Base-by-base conservation (phyloP, 2,888 invertebrate species). In the Lasioglossum leucozonium region DNA sequence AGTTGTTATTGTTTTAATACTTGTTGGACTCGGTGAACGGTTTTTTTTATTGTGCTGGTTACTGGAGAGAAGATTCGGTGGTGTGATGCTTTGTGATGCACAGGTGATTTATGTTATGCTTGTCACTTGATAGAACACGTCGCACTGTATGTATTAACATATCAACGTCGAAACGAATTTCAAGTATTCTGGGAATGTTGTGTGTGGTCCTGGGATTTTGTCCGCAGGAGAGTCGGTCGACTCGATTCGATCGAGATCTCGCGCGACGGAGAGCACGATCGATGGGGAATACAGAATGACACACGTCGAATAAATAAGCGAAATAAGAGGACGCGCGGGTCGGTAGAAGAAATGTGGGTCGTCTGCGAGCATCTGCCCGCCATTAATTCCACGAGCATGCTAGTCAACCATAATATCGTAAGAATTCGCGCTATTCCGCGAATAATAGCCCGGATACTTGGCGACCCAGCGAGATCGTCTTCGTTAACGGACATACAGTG, bases 111-210 rank as follows among this genome's bases (percentile, higher is more conserved):
- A 22, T 10, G 34, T 34, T 34, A 2, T 34, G 3, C 3, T 51
- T 51, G 3, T 26, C 62, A 62, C 62, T 58, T 62, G 62, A 62
- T 30, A 62, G 26, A 62, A 62, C 62, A 62, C 62, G 62, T 30
- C 2, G 62, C 62, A 62, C 62, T 62, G 16, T 30, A 30, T 62
- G n/a, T n/a, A n/a, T n/a, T n/a, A n/a, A n/a, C n/a, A 62, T 5
- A 16, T 62, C 26, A 30, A 62, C 16, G 62, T 30, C 4, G 62
- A 30, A 30, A 62, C 30, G 62, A 30, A 6, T 62, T 62, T 2
- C 13, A 62, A 62, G 30, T 62, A 62, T 62, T 26, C 26, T 62
- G 30, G 30, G 26, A 58, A 58, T 58, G 26, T 58, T 58, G 26
- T 58, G 58, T 26, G 58, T 5, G 58, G 0, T 58, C 58, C 26